Conservation (phyloP, 2,113 vertebrate species). For the Trochalopteron elliotii region DNA sequence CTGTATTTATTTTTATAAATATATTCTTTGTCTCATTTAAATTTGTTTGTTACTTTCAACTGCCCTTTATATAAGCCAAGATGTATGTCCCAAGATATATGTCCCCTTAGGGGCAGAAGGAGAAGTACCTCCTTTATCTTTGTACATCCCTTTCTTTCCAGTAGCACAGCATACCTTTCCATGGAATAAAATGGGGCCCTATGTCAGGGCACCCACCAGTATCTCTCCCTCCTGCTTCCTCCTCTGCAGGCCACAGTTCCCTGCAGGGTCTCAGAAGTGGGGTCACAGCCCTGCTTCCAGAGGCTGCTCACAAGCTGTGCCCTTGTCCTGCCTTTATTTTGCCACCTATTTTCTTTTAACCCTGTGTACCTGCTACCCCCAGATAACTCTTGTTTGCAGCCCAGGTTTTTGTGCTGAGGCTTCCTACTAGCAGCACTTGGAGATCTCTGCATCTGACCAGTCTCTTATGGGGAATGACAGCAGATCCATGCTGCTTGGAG, state of each 20-base stretch:
- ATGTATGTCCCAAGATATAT: background rate
- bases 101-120: background rate
- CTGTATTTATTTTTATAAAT: background rate
- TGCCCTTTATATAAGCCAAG: background rate
- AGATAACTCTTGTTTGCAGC: background rate
- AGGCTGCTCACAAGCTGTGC: background rate
- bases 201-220: background rate
- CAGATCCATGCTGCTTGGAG: background rate
- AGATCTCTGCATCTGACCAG: background rate
- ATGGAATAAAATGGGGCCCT: background rate
- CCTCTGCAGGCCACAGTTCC: background rate
- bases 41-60: background rate
- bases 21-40: background rate
- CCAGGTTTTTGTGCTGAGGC: background rate
- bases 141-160: background rate
- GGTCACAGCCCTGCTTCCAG: background rate
- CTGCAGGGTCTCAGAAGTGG: background rate
- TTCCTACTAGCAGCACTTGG: background rate
- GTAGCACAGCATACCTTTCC: background rate
- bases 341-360: background rate
- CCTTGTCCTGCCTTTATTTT: background rate
- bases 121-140: background rate
- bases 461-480: background rate
- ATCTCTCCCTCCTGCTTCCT: background rate
- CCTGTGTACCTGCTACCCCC: background rate